A percentile compares a stretch with the other conserved stretches of the same genome.
Evolutionary conservation across 2,113 vertebrate species (phyloP).

Genomic region (Capra hircus): DNA sequence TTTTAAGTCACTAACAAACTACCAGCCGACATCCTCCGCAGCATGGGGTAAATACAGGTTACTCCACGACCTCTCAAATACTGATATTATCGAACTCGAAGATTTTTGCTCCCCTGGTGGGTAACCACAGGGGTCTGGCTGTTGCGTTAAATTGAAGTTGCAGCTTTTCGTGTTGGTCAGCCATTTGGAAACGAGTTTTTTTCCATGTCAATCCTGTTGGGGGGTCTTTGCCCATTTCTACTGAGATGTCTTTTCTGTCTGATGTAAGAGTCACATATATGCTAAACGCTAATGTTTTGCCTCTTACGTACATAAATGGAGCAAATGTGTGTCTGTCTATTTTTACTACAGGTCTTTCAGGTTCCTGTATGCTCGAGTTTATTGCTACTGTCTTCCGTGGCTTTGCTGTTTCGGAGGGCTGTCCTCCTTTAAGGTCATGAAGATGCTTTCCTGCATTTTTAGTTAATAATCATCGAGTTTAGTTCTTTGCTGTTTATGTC

Average conservation of each 20-base stretch:
- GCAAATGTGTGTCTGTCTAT: fast-evolving
- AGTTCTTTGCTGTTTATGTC: not conserved
- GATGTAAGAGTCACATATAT: fast-evolving
- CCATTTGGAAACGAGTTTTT: fast-evolving
- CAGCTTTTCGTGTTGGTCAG: fast-evolving
- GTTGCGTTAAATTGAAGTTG: too few species aligned
- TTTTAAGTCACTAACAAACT: not conserved
- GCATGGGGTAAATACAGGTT: fast-evolving
- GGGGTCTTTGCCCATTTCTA: fast-evolving
- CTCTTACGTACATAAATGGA: fast-evolving
- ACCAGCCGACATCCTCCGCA: fast-evolving
- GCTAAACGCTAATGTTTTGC: not conserved
- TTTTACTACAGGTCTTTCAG: too few species aligned
- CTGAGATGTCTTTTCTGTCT: fast-evolving
- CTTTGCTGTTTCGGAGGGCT: fast-evolving
- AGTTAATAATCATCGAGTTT: not conserved
- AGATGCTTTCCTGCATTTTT: not conserved
- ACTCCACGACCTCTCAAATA: fast-evolving
- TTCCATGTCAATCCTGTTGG: fast-evolving
- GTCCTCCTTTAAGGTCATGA: not conserved
- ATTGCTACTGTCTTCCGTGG: fast-evolving
- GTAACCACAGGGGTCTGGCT: fast-evolving
- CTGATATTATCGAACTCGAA: fast-evolving
- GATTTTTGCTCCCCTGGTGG: fast-evolving
- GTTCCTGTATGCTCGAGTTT: fast-evolving